These are phyloP conservation scores for Tanaodytes sp. DNA, from an alignment of 2,888 invertebrate genomes.

Conservation along the genomic window DNA sequence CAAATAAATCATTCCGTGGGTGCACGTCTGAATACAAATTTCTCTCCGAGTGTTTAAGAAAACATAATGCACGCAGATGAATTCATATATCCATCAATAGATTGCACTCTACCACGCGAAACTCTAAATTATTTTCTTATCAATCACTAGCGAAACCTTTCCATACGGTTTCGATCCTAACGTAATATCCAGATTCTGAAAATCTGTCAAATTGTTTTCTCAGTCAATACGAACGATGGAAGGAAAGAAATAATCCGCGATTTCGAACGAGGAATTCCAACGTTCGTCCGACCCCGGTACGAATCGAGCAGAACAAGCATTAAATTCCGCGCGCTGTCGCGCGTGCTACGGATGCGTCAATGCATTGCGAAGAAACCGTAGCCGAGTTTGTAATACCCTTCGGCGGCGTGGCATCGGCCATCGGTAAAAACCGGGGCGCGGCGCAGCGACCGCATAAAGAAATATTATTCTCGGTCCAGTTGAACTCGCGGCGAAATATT, in stretches of 20 bases:
- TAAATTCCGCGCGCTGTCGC: conserved; percentile 42
- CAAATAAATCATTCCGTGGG: too few relatives aligned
- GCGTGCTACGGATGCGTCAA: conserved; percentile 34
- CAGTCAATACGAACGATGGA: conserved; percentile 22
- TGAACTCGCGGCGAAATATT: conserved; percentile 36
- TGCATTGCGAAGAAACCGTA: conserved; percentile 18
- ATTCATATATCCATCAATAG: too few relatives aligned
- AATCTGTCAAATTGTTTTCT: conserved; percentile 16
- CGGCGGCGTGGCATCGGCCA: conserved; percentile 1
- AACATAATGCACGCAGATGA: too few relatives aligned
- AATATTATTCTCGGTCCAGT: conserved; percentile 17
- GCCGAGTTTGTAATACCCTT: conserved; percentile 5
- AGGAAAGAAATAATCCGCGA: conserved; percentile 22
- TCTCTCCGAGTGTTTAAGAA: too few relatives aligned
- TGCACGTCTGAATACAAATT: too few relatives aligned
- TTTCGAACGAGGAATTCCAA: conserved; percentile 34
- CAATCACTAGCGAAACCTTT: too few relatives aligned
- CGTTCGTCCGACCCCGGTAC: conserved; percentile 26
- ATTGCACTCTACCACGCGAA: too few relatives aligned
- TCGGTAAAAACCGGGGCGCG: background rate
- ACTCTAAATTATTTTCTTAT: too few relatives aligned
- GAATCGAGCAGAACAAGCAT: conserved; percentile 36
- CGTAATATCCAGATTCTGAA: conserved; percentile 16
- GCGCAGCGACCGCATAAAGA: conserved; percentile 16
- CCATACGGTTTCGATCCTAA: background rate